phyloP scores from a whole-genome alignment of 2,888 invertebrate species.

The Drosophila kokeensis region DNA sequence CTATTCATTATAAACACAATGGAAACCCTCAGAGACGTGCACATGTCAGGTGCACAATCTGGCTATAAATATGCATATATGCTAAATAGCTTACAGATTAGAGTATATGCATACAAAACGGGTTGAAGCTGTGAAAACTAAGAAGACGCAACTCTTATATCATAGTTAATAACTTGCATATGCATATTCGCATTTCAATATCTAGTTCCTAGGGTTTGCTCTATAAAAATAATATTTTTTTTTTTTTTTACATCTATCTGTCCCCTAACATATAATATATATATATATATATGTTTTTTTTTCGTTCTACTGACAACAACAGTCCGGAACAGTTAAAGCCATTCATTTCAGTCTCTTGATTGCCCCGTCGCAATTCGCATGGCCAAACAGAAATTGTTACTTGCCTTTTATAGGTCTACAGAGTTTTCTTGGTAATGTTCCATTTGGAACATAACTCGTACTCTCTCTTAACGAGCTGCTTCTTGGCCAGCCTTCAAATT shows the following conservation, averaged over 20 bases:
- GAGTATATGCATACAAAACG: not conserved
- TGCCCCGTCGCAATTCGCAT: not conserved
- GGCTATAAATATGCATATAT: conserved; percentile 1
- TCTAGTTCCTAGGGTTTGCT: not conserved
- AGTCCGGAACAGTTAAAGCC: not conserved
- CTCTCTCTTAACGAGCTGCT: conserved; percentile 16
- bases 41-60: not conserved
- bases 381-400: not conserved
- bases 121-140: not conserved
- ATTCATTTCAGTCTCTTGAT: conserved; percentile 12
- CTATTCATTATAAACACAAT: not conserved
- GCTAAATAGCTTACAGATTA: not conserved
- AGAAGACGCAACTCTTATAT: not conserved
- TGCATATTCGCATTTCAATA: not conserved
- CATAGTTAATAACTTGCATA: not conserved
- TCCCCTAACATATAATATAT: not conserved
- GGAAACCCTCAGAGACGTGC: not conserved
- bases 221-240: not conserved
- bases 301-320: not conserved
- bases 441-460: conserved; percentile 4
- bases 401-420: conserved; percentile 1
- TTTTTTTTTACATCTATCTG: not conserved
- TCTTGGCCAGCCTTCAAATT: conserved; percentile 30
- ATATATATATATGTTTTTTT: not conserved
- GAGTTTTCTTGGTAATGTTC: conserved; percentile 17